Evolutionary conservation across 2,888 invertebrate genomes (phyloP).

Genomic region (Nipponacmea schrenckii): DNA sequence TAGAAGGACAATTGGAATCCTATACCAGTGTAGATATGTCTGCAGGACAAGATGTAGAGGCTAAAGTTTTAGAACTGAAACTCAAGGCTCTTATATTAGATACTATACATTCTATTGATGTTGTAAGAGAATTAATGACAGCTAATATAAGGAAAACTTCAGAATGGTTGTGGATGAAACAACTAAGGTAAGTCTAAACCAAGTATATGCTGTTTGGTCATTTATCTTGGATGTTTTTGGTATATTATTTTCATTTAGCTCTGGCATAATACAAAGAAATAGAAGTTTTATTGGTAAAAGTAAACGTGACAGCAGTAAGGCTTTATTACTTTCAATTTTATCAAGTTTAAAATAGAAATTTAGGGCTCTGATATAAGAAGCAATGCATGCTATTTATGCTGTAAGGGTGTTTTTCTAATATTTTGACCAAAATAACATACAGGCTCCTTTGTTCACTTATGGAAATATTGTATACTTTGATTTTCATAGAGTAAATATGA

Average conservation of each 20-base stretch:
- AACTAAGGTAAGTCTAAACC: conserved; percentile 76
- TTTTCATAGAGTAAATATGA: conserved; percentile 75
- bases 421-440: too few species aligned
- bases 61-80: conserved; percentile 79
- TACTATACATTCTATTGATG: conserved; percentile 87
- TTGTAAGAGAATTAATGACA: conserved; percentile 82
- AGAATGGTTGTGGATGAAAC: conserved; percentile 96
- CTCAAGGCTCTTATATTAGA: conserved; percentile 92
- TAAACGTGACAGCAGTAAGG: too few species aligned
- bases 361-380: too few species aligned
- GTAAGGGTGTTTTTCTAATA: too few species aligned
- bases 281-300: too few species aligned
- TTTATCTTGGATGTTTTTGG: not conserved
- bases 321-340: too few species aligned
- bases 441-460: too few species aligned
- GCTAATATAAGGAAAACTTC: conserved; percentile 74
- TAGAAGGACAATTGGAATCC: conserved; percentile 68
- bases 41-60: conserved; percentile 43
- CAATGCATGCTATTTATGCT: too few species aligned
- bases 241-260: too few species aligned
- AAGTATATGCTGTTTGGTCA: not conserved
- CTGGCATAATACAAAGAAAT: too few species aligned
- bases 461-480: too few species aligned
- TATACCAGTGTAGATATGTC: conserved; percentile 67
- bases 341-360: too few species aligned